Conservation (phyloP, 2,113 vertebrate genomes). For the Xyliphius kryptos region DNA sequence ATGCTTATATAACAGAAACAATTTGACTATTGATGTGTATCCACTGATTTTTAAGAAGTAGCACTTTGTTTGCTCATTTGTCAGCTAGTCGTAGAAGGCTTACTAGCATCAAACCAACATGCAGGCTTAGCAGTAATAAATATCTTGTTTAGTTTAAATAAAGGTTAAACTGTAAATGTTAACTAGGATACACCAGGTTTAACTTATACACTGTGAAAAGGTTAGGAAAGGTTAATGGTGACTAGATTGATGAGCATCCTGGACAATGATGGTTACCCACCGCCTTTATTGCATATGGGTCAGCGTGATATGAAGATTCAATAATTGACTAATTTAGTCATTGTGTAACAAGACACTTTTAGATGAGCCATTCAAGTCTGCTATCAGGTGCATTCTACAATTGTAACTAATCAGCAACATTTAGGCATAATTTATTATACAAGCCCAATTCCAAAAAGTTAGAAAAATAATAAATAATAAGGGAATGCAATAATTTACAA, state of each 20-base stretch:
- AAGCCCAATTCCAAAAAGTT: too few species aligned
- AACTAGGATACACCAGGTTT: background rate
- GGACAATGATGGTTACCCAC: background rate
- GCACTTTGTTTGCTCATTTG: background rate
- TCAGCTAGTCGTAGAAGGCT: background rate
- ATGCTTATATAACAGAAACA: background rate
- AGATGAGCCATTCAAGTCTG: background rate
- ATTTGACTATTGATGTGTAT: background rate
- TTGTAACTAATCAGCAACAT: background rate
- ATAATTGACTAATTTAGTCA: background rate
- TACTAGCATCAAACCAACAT: background rate
- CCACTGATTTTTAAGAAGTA: background rate
- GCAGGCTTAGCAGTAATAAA: background rate
- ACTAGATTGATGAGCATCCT: background rate
- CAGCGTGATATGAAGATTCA: background rate
- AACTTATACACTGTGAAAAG: background rate
- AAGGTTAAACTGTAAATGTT: conserved; percentile 8
- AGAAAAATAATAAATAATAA: too few species aligned
- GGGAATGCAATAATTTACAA: too few species aligned
- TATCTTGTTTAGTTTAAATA: conserved; percentile 2
- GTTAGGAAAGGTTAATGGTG: background rate
- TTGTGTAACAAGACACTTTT: background rate
- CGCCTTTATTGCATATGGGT: background rate
- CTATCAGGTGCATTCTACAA: background rate
- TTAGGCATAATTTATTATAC: too few species aligned